Conservation (phyloP, 2,888 invertebrate species). For the Arctia plantaginis region DNA sequence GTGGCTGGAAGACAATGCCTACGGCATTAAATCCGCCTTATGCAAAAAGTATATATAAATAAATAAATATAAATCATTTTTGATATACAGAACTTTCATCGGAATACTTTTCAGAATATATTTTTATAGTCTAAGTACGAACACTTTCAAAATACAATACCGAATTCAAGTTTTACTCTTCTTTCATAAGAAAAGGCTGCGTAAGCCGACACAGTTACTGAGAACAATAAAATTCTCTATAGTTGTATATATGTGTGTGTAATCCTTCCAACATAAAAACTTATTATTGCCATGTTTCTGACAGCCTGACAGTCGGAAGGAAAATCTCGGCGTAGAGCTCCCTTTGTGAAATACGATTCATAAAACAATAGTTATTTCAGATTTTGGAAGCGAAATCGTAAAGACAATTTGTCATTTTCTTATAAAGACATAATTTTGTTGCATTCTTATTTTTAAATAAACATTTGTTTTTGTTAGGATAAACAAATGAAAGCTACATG, state of each 20-base stretch:
- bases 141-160: not conserved
- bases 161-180: not conserved
- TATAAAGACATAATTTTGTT: not conserved
- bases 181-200: not conserved
- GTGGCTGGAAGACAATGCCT: no score
- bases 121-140: not conserved
- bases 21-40: no score
- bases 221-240: conserved; percentile 5
- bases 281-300: conserved; percentile 19
- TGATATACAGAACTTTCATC: no score
- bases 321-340: conserved; percentile 1
- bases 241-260: conserved; percentile 7
- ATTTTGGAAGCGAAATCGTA: not conserved
- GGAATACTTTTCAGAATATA: no score
- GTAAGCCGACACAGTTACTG: conserved; percentile 15
- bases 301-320: conserved; percentile 14
- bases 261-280: conserved; percentile 19
- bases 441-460: no score
- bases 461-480: no score
- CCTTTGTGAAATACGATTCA: conserved; percentile 1
- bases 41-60: no score
- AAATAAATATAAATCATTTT: no score
- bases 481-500: no score
- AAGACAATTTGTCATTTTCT: not conserved
- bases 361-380: conserved; percentile 9